These are phyloP conservation scores for Helogale parvula DNA, from an alignment of 2,113 vertebrate genomes.

Conservation along the genomic window DNA sequence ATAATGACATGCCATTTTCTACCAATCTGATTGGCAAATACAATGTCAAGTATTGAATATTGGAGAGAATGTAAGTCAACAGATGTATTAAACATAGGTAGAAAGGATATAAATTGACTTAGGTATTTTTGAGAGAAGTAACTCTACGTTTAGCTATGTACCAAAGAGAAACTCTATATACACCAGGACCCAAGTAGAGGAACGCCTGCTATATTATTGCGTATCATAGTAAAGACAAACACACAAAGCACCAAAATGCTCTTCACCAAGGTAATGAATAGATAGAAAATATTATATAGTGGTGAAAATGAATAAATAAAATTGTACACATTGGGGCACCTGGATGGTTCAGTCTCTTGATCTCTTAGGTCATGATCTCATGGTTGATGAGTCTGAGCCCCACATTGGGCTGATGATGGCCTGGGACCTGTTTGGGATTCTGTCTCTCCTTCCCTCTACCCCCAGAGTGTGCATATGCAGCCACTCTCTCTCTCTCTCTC, in stretches of 20 bases:
- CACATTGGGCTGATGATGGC: no score
- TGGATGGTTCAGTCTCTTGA: no score
- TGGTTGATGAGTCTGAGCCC: no score
- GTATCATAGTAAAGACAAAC: neutral
- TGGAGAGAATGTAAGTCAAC: neutral
- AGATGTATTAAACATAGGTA: neutral
- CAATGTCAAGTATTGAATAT: neutral
- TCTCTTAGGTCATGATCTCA: no score
- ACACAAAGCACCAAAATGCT: neutral
- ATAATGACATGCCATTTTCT: neutral
- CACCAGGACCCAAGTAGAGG: neutral
- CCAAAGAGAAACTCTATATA: neutral
- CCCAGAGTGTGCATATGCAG: no score
- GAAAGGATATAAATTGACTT: neutral
- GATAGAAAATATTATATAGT: neutral
- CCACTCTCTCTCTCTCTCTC: no score
- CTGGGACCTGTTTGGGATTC: no score
- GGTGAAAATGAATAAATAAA: neutral
- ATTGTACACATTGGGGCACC: neutral
- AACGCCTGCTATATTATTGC: neutral
- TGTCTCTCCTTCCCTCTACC: no score
- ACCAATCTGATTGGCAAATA: neutral
- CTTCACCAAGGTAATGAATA: neutral
- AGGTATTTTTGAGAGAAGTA: neutral
- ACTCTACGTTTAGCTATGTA: neutral